A percentile compares a stretch with the other conserved stretches of the same genome.
Conservation (phyloP, 2,888 invertebrate species). For the Therioaphis trifolii region DNA sequence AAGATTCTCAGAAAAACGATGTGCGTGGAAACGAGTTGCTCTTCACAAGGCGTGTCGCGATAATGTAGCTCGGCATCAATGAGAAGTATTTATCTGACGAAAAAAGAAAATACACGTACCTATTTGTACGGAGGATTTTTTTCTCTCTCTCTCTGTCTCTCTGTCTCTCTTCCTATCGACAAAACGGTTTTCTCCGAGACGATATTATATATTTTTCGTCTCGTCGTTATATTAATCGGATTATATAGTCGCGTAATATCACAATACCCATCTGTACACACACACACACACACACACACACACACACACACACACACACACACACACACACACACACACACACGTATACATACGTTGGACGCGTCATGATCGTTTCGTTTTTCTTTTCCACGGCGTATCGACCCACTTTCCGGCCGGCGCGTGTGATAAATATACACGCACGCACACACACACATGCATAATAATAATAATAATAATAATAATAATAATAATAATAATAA, state of each 20-base stretch:
- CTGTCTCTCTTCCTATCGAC: neutral
- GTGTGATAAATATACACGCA: neutral
- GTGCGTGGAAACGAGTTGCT: conserved; percentile 57
- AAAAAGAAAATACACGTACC: conserved; percentile 33
- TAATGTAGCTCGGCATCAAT: conserved; percentile 50
- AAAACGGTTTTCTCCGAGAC: conserved; percentile 33
- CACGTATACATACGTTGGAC: no score
- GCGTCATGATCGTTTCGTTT: conserved; percentile 33
- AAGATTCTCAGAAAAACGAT: conserved; percentile 56
- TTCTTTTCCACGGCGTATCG: conserved; percentile 45
- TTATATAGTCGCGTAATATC: conserved; percentile 6
- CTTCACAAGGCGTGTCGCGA: conserved; percentile 61
- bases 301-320: no score
- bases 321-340: no score
- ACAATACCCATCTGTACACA: no score
- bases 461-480: no score
- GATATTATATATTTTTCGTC: conserved; percentile 32
- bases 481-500: no score
- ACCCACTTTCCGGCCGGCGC: conserved; percentile 42
- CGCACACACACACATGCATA: no score
- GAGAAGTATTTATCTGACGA: conserved; percentile 53
- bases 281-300: no score
- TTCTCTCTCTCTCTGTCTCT: neutral
- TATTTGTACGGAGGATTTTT: neutral
- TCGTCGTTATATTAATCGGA: conserved; percentile 50